phyloP scores from a whole-genome alignment of 2,888 invertebrate genomes.

The Taenaris catops region DNA sequence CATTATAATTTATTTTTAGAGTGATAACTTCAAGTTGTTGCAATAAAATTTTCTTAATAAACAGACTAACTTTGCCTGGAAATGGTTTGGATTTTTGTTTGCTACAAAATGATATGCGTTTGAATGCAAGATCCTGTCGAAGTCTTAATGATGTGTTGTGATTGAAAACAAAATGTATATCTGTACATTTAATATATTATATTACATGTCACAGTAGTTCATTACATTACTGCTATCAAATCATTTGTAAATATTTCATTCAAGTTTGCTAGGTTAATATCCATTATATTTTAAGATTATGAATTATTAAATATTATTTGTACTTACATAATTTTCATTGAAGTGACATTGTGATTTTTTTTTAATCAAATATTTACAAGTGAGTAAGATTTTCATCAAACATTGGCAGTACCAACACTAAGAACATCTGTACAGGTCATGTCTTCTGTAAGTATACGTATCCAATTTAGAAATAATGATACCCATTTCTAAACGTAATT shows the following conservation, averaged over 20 bases:
- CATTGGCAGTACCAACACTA: too few relatives aligned
- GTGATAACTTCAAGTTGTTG: constrained; percentile 74
- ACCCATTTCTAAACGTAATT: too few relatives aligned
- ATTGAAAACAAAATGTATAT: not conserved
- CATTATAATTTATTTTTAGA: constrained; percentile 73
- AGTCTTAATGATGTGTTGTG: not conserved
- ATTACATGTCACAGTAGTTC: not conserved
- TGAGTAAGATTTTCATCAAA: not conserved
- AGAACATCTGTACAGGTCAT: too few relatives aligned
- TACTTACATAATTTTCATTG: not conserved
- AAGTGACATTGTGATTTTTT: too few relatives aligned
- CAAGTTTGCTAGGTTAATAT: not conserved
- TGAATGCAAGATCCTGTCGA: constrained; percentile 11
- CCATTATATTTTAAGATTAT: too few relatives aligned
- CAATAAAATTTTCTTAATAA: constrained; percentile 73
- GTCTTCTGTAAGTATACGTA: too few relatives aligned
- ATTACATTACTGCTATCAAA: not conserved
- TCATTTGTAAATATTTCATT: constrained; percentile 4
- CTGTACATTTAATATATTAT: not conserved
- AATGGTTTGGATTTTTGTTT: constrained; percentile 44
- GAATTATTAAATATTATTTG: too few relatives aligned
- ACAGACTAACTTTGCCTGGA: constrained; percentile 74
- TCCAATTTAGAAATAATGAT: too few relatives aligned
- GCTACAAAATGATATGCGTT: constrained; percentile 20
- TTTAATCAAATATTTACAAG: constrained; percentile 2